A percentile compares a stretch with the other conserved stretches of the same genome.
phyloP scores from a whole-genome alignment of 1,140 invertebrate genomes.

The Platorchestia sp. region DNA sequence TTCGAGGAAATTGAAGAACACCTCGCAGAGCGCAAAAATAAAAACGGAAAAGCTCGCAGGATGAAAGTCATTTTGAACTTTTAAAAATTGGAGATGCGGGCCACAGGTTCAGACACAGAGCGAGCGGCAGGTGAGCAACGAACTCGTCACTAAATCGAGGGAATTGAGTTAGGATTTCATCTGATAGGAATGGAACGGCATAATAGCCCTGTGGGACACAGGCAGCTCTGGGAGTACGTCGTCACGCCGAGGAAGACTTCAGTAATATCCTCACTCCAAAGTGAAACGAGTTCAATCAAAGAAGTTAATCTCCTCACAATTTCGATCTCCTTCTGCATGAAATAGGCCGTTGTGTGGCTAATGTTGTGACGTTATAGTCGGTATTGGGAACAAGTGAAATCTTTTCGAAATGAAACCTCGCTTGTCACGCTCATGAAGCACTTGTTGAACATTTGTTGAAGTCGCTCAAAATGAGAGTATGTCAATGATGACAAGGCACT shows the following conservation, averaged over 20 bases:
- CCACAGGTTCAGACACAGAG: background rate
- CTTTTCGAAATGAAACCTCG: background rate
- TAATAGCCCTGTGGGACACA: background rate
- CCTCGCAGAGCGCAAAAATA: background rate
- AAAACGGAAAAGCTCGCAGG: background rate
- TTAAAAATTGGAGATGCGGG: background rate
- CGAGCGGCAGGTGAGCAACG: constrained; percentile 9
- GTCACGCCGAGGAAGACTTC: background rate
- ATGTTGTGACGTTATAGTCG: background rate
- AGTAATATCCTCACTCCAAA: background rate
- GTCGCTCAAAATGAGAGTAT: background rate
- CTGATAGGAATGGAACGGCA: constrained; percentile 28
- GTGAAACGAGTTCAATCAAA: constrained; percentile 8
- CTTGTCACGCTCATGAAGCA: background rate
- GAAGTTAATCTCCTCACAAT: constrained; percentile 8
- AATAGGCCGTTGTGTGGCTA: background rate
- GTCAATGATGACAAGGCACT: background rate
- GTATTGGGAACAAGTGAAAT: background rate
- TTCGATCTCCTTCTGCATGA: background rate
- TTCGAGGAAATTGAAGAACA: background rate
- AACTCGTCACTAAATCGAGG: constrained; percentile 22
- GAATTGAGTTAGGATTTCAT: constrained; percentile 43
- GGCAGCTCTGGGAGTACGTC: background rate
- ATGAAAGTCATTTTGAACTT: background rate
- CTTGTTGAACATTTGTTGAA: background rate